Base-by-base conservation (phyloP, 2,888 invertebrate species). In the Epinotia ramella region DNA sequence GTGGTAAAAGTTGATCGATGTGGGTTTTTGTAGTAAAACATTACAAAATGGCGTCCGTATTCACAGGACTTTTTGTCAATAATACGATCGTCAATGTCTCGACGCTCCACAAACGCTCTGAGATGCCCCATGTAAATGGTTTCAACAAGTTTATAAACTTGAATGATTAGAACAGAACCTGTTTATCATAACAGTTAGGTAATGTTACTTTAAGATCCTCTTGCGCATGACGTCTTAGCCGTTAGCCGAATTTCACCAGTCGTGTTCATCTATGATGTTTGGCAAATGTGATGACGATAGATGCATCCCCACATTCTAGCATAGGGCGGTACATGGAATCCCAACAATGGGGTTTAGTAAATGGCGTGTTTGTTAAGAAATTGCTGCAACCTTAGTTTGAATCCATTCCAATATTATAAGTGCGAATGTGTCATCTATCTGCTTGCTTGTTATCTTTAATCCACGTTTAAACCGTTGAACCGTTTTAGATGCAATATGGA, bases 221-320 rank as follows among this genome's bases (percentile, higher is more conserved):
- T n/a, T 53, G 53, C 53, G n/a, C 4, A 16, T 53, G 53, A 53
- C 53, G 53, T 49, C 9, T 65, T 13, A n/a, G 49, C 16, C 0
- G 28, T 46, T 20, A 12, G 20, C 3, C 11, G 62, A 65, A 24
- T 24, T 65, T 65, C 40, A 13, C 33, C 33, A 33, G 18, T 20
- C 7, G 18, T 46, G 46, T 56, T 53, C 3, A 53, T 33, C 53
- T 28, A 66, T 56, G 66, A 66, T 66, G 56, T 67, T 67, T 57
- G 13, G 13, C n/a, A 33, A 33, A 33, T 33, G 12, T 40, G 12
- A 56, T 53, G 56, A 57, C 56, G 56, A 40, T 57, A 56, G 56
- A 67, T 33, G 3, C 18, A 16, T 67, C 66, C 18, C 56, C 6
- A 18, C 40, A 18, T 65, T 13, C 24, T 20, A 33, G 20, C 40